Conservation (phyloP, 30 jellyfish, hydroid and myxozoan species). For the Turritopsis rubra region DNA sequence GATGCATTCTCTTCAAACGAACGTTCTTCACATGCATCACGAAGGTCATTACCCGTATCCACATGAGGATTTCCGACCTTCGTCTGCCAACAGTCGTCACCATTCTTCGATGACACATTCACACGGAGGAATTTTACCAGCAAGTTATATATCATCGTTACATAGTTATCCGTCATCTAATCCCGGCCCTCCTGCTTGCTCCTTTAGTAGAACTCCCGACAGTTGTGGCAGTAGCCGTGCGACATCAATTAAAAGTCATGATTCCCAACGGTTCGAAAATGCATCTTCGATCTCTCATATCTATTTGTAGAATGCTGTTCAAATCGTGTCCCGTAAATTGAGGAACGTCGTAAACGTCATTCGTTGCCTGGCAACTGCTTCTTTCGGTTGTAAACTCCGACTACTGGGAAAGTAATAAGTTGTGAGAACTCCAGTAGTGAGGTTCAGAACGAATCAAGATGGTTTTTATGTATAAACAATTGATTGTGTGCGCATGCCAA, state of each 20-base stretch:
- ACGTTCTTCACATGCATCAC: conserved; percentile 1
- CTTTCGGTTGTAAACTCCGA: not conserved
- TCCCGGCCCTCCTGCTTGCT: conserved; percentile 36
- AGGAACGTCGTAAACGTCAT: not conserved
- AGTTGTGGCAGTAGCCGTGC: conserved; percentile 11
- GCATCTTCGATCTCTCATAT: not conserved
- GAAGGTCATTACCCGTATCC: conserved; percentile 8
- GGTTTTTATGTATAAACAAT: too few species aligned
- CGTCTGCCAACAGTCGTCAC: not conserved
- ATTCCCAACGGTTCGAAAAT: not conserved
- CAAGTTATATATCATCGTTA: conserved; percentile 3
- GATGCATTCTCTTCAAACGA: not conserved
- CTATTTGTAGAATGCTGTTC: not conserved
- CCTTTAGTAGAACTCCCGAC: conserved; percentile 23
- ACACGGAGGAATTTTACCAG: not conserved
- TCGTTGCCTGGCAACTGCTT: not conserved
- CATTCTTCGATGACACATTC: conserved; percentile 13
- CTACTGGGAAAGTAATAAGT: too few species aligned
- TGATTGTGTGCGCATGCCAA: too few species aligned
- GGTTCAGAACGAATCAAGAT: too few species aligned
- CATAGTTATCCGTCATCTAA: conserved; percentile 33
- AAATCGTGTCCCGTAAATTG: not conserved
- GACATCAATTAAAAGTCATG: conserved; percentile 4
- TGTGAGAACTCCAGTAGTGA: too few species aligned
- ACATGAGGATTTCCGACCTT: conserved; percentile 8